Evolutionary conservation across 2,888 invertebrate genomes (phyloP).

Genomic region (Agriopis leucophaearia): DNA sequence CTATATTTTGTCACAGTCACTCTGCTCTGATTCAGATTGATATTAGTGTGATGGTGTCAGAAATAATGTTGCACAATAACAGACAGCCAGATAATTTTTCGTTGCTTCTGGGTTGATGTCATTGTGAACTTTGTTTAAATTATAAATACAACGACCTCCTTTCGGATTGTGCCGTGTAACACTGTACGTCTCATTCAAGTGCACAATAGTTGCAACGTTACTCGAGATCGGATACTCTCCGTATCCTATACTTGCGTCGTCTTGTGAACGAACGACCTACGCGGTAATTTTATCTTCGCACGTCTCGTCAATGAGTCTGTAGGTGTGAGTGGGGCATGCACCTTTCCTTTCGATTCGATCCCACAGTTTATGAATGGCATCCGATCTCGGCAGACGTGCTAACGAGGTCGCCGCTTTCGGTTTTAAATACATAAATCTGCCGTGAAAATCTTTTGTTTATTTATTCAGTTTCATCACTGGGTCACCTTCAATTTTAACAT

Average conservation of each 20-base stretch:
- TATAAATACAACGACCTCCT: too few relatives aligned
- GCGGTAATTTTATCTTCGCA: constrained; percentile 33
- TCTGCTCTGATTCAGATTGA: too few relatives aligned
- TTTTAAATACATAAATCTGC: constrained; percentile 8
- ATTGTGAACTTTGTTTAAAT: too few relatives aligned
- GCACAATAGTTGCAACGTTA: not conserved
- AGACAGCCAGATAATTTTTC: too few relatives aligned
- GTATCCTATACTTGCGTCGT: constrained; percentile 6
- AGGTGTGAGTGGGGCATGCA: constrained; percentile 33
- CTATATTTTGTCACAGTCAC: too few relatives aligned
- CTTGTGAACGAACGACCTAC: constrained; percentile 1
- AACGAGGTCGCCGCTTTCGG: not conserved
- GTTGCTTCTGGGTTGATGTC: too few relatives aligned
- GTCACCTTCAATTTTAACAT: not conserved
- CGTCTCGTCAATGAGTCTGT: constrained; percentile 36
- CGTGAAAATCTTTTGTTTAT: constrained; percentile 2
- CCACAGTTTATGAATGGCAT: constrained; percentile 35
- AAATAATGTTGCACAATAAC: too few relatives aligned
- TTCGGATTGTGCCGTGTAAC: too few relatives aligned
- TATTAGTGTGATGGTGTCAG: too few relatives aligned
- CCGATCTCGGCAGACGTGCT: constrained; percentile 27
- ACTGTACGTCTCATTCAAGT: not conserved
- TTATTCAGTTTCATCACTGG: constrained; percentile 13
- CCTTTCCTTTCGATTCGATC: constrained; percentile 32
- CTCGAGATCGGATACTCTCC: not conserved